Evolutionary conservation across 2,797 vertebrate species (phyloP).

Genomic region (Amblyraja radiata): DNA sequence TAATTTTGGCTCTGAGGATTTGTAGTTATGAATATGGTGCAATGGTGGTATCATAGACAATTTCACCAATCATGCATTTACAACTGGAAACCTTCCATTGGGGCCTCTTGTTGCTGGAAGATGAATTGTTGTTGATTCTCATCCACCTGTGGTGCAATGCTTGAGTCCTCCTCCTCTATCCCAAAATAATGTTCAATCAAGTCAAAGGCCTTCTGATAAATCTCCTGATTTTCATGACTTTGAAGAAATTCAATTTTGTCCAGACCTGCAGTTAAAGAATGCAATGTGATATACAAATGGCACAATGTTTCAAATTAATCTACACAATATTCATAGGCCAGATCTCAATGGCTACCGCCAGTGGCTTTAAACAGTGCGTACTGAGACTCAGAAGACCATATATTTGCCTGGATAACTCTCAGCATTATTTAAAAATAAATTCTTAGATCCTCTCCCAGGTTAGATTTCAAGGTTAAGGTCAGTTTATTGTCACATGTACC

Average conservation of each 20-base stretch:
- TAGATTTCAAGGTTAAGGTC: no score
- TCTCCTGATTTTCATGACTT: slow-evolving; percentile 81
- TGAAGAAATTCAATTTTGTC: slow-evolving; percentile 83
- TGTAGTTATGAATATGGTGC: slow-evolving; percentile 28
- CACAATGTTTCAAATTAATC: not conserved
- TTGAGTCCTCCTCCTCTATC: slow-evolving; percentile 77
- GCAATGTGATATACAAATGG: not conserved
- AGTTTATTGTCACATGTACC: no score
- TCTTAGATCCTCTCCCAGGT: no score
- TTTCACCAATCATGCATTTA: slow-evolving; percentile 45
- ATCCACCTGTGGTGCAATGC: slow-evolving; percentile 77
- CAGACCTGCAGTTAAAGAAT: slow-evolving; percentile 57
- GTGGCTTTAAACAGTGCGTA: no score
- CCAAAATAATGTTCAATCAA: slow-evolving; percentile 79
- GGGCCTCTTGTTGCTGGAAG: slow-evolving; percentile 77
- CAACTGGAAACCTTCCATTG: slow-evolving; percentile 81
- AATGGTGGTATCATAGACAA: not conserved
- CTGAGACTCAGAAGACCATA: no score
- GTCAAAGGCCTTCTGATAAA: slow-evolving; percentile 80
- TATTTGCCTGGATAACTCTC: no score
- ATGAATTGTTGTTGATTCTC: slow-evolving; percentile 79
- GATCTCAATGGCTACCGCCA: not conserved
- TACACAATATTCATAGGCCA: not conserved
- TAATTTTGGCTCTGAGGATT: slow-evolving; percentile 23
- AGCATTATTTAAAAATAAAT: no score